Percentiles rank a stretch among this genome's conserved stretches.
These are phyloP conservation scores for Dendrolimus kikuchii DNA, from an alignment of 1,140 invertebrate genomes.

Conservation along the genomic window DNA sequence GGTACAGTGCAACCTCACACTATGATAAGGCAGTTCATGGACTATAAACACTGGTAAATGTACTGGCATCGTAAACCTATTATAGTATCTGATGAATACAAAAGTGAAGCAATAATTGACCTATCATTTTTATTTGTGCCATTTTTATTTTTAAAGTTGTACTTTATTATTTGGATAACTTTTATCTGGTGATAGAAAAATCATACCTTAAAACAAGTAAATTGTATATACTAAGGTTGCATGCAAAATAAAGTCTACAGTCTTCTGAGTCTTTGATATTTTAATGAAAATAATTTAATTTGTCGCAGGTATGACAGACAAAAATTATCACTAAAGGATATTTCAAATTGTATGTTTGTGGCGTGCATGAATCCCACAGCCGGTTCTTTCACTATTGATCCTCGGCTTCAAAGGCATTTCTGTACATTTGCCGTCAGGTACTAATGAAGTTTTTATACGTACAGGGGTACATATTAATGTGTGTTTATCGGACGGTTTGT, in stretches of 20 bases:
- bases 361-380: constrained; percentile 98
- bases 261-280: too few species aligned
- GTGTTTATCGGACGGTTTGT: too few species aligned
- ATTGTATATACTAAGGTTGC: too few species aligned
- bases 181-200: too few species aligned
- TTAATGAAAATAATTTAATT: background rate
- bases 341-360: constrained; percentile 94
- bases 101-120: too few species aligned
- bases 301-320: constrained; percentile 83
- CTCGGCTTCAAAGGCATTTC: constrained; percentile 93
- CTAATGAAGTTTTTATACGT: constrained; percentile 3
- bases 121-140: too few species aligned
- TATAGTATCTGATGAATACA: too few species aligned
- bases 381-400: constrained; percentile 95
- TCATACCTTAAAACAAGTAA: too few species aligned
- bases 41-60: constrained; percentile 91
- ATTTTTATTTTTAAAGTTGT: too few species aligned
- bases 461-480: background rate
- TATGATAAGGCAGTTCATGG: constrained; percentile 93
- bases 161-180: too few species aligned
- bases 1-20: constrained; percentile 97
- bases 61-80: background rate
- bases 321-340: constrained; percentile 92
- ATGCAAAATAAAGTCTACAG: too few species aligned
- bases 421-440: constrained; percentile 91